Conservation (phyloP, 2,113 vertebrate genomes). For the Microtus ochrogaster region DNA sequence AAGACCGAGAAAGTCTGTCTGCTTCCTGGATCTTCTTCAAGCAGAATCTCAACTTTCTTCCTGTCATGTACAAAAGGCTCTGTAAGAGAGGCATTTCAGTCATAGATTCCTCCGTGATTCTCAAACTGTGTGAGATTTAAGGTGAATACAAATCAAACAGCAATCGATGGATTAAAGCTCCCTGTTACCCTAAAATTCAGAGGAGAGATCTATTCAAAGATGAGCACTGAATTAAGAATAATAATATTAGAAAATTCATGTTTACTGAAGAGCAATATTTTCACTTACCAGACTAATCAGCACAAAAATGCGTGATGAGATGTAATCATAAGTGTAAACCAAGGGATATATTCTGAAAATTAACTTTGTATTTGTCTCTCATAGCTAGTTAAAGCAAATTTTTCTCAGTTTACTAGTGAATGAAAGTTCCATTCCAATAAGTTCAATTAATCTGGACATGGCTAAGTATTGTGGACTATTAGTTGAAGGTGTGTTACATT, state of each 20-base stretch:
- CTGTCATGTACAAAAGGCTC: not conserved
- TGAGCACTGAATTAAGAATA: conserved; percentile 17
- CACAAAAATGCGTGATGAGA: not conserved
- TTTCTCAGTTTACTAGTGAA: not conserved
- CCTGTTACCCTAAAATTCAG: conserved; percentile 26
- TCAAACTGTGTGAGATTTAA: conserved; percentile 45
- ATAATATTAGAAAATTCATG: conserved; percentile 36
- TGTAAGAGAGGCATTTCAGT: not conserved
- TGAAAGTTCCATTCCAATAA: not conserved
- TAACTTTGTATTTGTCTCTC: conserved; percentile 17
- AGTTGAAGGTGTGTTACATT: not conserved
- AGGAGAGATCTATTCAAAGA: conserved; percentile 39
- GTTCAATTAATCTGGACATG: not conserved
- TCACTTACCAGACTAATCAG: conserved; percentile 23
- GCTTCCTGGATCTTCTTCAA: not conserved
- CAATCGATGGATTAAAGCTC: conserved; percentile 40
- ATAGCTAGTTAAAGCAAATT: not conserved
- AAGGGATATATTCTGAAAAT: conserved; percentile 39
- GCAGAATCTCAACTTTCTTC: not conserved
- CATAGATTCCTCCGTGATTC: not conserved
- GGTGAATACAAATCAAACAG: not conserved
- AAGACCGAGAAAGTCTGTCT: not conserved
- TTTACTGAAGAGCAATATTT: conserved; percentile 50
- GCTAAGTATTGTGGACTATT: not conserved
- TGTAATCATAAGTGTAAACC: conserved; percentile 36